A percentile compares a stretch with the other conserved stretches of the same genome.
phyloP scores from a whole-genome alignment of 2,113 vertebrate species.

The Axis porcinus region DNA sequence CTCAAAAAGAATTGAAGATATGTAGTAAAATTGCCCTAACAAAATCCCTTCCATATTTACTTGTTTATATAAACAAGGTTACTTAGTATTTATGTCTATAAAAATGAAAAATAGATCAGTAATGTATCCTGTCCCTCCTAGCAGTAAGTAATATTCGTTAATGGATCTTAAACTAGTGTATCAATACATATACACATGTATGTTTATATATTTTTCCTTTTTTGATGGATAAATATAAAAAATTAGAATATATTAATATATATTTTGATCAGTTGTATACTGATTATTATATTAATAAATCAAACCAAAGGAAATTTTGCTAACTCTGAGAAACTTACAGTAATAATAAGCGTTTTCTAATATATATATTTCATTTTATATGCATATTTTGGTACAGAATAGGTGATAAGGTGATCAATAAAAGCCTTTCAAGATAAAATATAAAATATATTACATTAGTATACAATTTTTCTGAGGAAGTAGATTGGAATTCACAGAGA shows the following conservation, averaged over 20 bases:
- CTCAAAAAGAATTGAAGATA: background rate
- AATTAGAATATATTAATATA: background rate
- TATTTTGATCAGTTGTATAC: background rate
- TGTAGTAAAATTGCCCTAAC: background rate
- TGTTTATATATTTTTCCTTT: background rate
- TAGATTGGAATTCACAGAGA: background rate
- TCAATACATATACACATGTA: background rate
- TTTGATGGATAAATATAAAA: background rate
- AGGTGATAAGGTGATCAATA: background rate
- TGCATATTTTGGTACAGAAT: background rate
- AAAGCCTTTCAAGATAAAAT: slow-evolving; percentile 15
- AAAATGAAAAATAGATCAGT: slow-evolving; percentile 17
- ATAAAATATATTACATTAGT: background rate
- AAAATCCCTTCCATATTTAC: background rate
- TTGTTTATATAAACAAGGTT: background rate
- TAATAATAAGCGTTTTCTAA: background rate
- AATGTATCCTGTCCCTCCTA: background rate
- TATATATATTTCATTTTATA: background rate
- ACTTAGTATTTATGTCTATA: background rate
- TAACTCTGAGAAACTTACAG: background rate
- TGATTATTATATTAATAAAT: slow-evolving; percentile 22
- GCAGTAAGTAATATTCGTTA: background rate
- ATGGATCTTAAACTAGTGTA: background rate
- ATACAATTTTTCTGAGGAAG: background rate
- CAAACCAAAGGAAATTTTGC: background rate